phyloP scores from a whole-genome alignment of 1,140 invertebrate genomes.

The Capitella teleta region DNA sequence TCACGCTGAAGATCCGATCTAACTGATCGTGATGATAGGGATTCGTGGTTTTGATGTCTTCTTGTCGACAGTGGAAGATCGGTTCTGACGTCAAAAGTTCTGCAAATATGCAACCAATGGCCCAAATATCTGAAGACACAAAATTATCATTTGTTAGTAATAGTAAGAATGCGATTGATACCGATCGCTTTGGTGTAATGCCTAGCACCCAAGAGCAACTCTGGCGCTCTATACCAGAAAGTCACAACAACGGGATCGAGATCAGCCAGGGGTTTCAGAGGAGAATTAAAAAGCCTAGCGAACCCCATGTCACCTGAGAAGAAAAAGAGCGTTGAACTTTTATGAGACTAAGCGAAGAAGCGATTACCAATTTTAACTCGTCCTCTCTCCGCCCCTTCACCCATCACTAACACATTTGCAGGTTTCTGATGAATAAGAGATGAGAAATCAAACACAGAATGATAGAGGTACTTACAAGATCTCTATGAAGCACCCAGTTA shows the following conservation, averaged over 20 bases:
- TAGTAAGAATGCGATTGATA: slow-evolving; percentile 30
- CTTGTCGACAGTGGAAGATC: slow-evolving; percentile 98
- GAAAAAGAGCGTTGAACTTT: too few relatives aligned
- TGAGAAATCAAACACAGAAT: neutral
- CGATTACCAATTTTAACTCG: slow-evolving; percentile 75
- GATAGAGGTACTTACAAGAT: slow-evolving; percentile 59
- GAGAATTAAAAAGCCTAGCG: slow-evolving; percentile 96
- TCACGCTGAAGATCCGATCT: slow-evolving; percentile 98
- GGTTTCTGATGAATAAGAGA: slow-evolving; percentile 63
- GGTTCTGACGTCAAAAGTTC: slow-evolving; percentile 69
- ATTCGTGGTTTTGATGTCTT: slow-evolving; percentile 99
- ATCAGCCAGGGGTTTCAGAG: slow-evolving; percentile 77
- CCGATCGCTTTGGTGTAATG: slow-evolving; percentile 98
- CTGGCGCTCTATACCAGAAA: slow-evolving; percentile 98
- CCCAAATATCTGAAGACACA: slow-evolving; percentile 96
- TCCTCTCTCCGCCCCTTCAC: slow-evolving; percentile 90
- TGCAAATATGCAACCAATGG: slow-evolving; percentile 97
- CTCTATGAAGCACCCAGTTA: slow-evolving; percentile 98
- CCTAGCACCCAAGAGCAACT: slow-evolving; percentile 86
- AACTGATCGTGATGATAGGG: slow-evolving; percentile 99
- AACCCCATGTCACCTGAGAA: slow-evolving; percentile 92
- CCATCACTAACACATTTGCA: slow-evolving; percentile 99
- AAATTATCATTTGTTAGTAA: too few relatives aligned
- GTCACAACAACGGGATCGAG: slow-evolving; percentile 99
- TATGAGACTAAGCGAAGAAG: too few relatives aligned